Percentiles rank a stretch among this genome's conserved stretches.
phyloP scores from a whole-genome alignment of 1,140 invertebrate genomes.

The Zaprionus camerounensis region DNA sequence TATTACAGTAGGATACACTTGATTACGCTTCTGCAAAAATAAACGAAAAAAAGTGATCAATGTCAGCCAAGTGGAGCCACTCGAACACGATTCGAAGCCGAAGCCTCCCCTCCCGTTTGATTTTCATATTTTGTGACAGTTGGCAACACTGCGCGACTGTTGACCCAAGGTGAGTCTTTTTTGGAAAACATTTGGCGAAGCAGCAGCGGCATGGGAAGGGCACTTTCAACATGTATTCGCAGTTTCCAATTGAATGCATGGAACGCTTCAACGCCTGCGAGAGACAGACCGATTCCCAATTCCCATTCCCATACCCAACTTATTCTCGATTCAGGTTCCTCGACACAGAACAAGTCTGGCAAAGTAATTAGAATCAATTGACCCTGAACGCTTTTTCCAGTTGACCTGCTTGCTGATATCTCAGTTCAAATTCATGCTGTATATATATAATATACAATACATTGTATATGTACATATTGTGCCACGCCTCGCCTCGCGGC shows the following conservation, averaged over 20 bases:
- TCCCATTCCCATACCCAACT: neutral
- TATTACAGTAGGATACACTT: conserved; percentile 42
- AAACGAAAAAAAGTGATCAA: conserved; percentile 18
- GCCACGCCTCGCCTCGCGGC: neutral
- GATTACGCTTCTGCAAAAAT: conserved; percentile 10
- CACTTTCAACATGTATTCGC: conserved; percentile 14
- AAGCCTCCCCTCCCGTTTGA: neutral
- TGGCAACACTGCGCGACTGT: neutral
- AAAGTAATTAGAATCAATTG: conserved; percentile 71
- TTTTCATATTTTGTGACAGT: conserved; percentile 18
- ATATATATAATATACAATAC: conserved; percentile 1
- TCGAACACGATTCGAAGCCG: neutral
- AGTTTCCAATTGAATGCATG: conserved; percentile 60
- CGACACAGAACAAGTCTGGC: conserved; percentile 24
- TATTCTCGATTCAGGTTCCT: neutral
- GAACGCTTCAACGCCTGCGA: conserved; percentile 50
- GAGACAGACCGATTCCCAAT: conserved; percentile 12
- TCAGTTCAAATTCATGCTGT: conserved; percentile 23
- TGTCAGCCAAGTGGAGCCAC: neutral
- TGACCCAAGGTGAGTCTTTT: neutral
- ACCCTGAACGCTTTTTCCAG: conserved; percentile 67
- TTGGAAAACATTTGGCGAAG: neutral
- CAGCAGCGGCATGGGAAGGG: no score
- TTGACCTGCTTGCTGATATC: conserved; percentile 58
- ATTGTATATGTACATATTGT: neutral